Conservation (phyloP, 2,113 vertebrate genomes). For the Chelonoidis abingdonii region DNA sequence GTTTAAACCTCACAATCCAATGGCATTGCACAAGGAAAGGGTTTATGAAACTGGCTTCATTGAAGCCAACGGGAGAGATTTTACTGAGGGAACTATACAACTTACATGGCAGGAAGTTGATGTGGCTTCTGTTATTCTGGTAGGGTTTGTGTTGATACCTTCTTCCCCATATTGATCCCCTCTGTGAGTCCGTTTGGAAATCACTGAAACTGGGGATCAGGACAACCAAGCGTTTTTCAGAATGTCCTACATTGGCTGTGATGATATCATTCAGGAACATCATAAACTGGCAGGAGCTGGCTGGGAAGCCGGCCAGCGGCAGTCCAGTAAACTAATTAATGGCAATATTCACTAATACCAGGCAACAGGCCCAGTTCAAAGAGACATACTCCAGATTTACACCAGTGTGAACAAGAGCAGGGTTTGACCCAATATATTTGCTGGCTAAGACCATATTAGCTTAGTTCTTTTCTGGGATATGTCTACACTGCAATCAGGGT, state of each 20-base stretch:
- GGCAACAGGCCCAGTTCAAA: too few relatives aligned
- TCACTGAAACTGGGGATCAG: background rate
- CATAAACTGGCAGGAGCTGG: too few relatives aligned
- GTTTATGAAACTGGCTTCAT: background rate
- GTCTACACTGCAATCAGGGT: too few relatives aligned
- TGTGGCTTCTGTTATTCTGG: background rate
- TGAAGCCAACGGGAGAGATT: background rate
- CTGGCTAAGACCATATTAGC: too few relatives aligned
- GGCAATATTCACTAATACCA: too few relatives aligned
- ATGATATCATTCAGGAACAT: too few relatives aligned
- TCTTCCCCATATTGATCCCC: background rate
- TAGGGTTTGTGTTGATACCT: background rate
- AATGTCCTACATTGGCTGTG: background rate
- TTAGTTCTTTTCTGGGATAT: too few relatives aligned
- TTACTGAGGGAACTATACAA: background rate
- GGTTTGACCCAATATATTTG: too few relatives aligned
- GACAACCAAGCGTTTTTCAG: background rate
- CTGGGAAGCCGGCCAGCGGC: too few relatives aligned
- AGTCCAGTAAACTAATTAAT: too few relatives aligned
- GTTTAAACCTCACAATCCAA: background rate
- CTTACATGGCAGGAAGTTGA: background rate
- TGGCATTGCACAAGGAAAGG: background rate
- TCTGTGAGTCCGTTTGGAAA: background rate
- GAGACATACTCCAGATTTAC: too few relatives aligned
- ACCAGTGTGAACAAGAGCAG: too few relatives aligned